These are phyloP conservation scores for Dendrolimus houi DNA, from an alignment of 2,888 invertebrate genomes.

Conservation along the genomic window DNA sequence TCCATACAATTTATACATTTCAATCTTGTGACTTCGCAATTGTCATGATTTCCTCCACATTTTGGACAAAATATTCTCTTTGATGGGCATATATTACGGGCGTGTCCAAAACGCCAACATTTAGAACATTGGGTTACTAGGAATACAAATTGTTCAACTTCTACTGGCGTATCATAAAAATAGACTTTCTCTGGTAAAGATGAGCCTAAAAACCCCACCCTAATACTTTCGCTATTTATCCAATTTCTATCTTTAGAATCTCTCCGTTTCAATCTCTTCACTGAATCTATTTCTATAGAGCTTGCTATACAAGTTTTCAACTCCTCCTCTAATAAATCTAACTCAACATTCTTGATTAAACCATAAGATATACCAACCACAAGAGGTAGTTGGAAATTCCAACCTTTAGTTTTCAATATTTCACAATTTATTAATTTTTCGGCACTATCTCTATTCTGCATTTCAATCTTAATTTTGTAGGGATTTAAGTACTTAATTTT, in stretches of 20 bases:
- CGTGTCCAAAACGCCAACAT: constrained; percentile 8
- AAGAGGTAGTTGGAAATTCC: constrained; percentile 6
- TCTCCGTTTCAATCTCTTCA: constrained; percentile 8
- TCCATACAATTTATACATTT: constrained; percentile 11
- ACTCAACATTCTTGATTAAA: constrained; percentile 9
- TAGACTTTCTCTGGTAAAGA: constrained; percentile 6
- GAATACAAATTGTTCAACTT: constrained; percentile 7
- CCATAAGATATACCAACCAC: constrained; percentile 10
- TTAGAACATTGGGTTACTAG: constrained; percentile 10
- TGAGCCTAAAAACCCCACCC: constrained; percentile 7
- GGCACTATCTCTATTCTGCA: constrained; percentile 8
- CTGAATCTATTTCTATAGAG: constrained; percentile 2
- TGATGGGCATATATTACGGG: constrained; percentile 3
- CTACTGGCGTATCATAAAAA: constrained; percentile 8
- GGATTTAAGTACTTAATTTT: constrained; percentile 13
- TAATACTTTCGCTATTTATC: constrained; percentile 8
- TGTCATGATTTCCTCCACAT: constrained; percentile 7
- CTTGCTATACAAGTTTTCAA: constrained; percentile 1
- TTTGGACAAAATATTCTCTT: constrained; percentile 6
- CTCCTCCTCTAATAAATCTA: constrained; percentile 10
- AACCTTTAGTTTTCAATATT: constrained; percentile 8
- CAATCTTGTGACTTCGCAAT: constrained; percentile 5
- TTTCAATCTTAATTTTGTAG: constrained; percentile 11
- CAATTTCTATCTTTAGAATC: constrained; percentile 6
- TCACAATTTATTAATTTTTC: constrained; percentile 8